Evolutionary conservation across 1,140 invertebrate species (phyloP).

Genomic region (Calliphora vicina): DNA sequence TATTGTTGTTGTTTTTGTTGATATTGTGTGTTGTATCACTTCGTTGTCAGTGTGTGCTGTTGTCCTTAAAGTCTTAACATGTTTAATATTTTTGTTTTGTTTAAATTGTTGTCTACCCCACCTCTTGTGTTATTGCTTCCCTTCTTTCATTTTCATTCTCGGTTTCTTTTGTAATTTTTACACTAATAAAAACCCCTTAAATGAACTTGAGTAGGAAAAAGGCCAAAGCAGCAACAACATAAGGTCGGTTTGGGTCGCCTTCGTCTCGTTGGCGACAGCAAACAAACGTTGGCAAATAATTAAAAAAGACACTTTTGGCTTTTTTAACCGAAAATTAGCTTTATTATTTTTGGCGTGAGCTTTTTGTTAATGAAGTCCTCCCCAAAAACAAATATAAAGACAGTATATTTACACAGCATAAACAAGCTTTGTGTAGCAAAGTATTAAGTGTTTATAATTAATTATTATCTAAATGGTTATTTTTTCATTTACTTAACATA

Average conservation of each 20-base stretch:
- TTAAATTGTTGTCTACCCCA: not conserved
- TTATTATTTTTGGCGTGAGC: not conserved
- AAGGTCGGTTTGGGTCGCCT: not conserved
- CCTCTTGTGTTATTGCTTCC: not conserved
- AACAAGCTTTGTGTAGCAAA: not conserved
- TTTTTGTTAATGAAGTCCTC: not conserved
- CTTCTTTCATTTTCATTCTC: not conserved
- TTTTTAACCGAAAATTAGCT: not conserved
- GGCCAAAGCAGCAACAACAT: not conserved
- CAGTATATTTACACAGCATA: not conserved
- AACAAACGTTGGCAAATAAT: not conserved
- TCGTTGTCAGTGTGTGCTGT: not conserved
- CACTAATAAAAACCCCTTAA: not conserved
- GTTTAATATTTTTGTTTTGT: not conserved
- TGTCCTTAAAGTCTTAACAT: not conserved
- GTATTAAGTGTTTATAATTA: not conserved
- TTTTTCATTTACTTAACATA: not conserved
- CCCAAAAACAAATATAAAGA: not conserved
- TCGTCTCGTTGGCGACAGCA: not conserved
- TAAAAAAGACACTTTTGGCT: not conserved
- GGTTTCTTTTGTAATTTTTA: not conserved
- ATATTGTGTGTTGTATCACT: not conserved
- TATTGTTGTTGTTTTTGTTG: not conserved
- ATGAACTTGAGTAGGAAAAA: not conserved
- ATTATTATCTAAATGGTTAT: constrained; percentile 1